Conservation (phyloP, 2,113 vertebrate genomes). For the Hippolais icterina region DNA sequence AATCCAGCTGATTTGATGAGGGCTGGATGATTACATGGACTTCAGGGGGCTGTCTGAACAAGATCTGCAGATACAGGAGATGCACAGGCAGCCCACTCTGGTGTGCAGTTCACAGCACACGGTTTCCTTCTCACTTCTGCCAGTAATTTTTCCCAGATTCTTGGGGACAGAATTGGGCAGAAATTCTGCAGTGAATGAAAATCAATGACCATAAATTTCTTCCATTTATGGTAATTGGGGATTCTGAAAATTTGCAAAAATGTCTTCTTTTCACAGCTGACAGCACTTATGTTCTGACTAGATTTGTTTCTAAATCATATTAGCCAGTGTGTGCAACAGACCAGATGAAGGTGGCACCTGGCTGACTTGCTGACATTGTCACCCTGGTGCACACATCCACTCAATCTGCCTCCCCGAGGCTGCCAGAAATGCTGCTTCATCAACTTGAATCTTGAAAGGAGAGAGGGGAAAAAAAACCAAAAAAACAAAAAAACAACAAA, state of each 20-base stretch:
- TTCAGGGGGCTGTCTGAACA: neutral
- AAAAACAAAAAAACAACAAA: fast-evolving
- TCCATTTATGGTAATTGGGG: neutral
- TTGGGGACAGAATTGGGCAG: neutral
- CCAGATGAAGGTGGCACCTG: neutral
- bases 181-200: neutral
- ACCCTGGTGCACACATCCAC: neutral
- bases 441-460: neutral
- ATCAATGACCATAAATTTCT: neutral
- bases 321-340: neutral
- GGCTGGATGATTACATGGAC: neutral
- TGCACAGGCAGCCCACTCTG: neutral
- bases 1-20: neutral
- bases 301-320: neutral
- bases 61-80: neutral
- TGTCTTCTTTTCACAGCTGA: neutral
- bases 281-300: neutral
- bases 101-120: fast-evolving
- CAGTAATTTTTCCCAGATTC: neutral
- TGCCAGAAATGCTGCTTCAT: neutral
- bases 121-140: neutral
- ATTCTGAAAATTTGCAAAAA: neutral
- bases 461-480: fast-evolving
- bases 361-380: neutral
- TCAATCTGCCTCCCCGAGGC: fast-evolving